A percentile compares a stretch with the other conserved stretches of the same genome.
Evolutionary conservation across 2,113 vertebrate species (phyloP).

Genomic region (Myrmecobius fasciatus): DNA sequence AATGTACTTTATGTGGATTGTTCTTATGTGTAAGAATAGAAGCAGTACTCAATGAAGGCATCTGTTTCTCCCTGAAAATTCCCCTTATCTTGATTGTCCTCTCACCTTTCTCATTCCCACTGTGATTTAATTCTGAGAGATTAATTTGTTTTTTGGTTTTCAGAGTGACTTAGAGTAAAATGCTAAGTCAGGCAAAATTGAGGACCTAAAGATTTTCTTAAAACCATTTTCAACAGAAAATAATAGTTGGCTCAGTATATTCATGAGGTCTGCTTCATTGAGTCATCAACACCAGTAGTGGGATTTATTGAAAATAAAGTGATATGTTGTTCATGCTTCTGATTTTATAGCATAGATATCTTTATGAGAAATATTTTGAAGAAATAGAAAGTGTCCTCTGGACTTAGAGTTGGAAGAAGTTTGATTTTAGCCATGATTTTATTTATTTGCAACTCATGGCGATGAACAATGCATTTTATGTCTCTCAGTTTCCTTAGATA

Average conservation of each 20-base stretch:
- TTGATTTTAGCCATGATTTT: neutral
- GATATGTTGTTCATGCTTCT: neutral
- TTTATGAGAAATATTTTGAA: neutral
- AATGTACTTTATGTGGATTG: neutral
- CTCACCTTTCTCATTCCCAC: constrained; percentile 10
- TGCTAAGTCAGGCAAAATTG: constrained; percentile 25
- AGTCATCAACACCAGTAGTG: neutral
- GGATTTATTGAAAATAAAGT: neutral
- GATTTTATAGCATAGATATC: neutral
- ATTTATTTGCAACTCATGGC: neutral
- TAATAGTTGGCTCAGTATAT: neutral
- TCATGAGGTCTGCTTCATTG: neutral
- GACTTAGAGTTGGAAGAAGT: neutral
- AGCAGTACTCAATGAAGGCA: constrained; percentile 28
- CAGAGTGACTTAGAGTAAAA: constrained; percentile 20
- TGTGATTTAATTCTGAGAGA: constrained; percentile 35
- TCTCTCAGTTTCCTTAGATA: neutral
- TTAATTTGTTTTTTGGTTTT: constrained; percentile 58
- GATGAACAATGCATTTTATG: neutral
- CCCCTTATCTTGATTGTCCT: neutral
- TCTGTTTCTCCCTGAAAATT: constrained; percentile 38
- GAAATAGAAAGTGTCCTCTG: neutral
- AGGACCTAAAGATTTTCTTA: constrained; percentile 15
- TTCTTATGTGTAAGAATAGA: constrained; percentile 34
- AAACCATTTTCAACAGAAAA: neutral